These are phyloP conservation scores for Ataeniobius toweri DNA, from an alignment of 2,797 vertebrate genomes.

Conservation along the genomic window DNA sequence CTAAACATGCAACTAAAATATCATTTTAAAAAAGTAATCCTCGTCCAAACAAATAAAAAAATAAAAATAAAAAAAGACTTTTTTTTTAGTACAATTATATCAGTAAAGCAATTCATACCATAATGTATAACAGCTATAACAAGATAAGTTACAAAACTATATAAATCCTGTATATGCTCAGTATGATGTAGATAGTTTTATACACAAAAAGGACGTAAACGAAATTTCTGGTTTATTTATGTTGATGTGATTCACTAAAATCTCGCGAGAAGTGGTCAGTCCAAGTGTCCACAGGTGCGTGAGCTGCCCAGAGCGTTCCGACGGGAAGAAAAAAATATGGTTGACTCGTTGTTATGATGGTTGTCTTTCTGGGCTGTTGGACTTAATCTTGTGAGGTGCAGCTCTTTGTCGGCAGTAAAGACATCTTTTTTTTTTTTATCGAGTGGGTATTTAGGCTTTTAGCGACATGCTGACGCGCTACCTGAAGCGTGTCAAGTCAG, in stretches of 20 bases:
- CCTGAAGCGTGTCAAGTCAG: conserved; percentile 64
- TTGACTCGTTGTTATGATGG: background rate
- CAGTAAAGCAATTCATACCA: background rate
- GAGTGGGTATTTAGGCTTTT: background rate
- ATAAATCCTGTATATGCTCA: background rate
- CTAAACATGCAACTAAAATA: background rate
- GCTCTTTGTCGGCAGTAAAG: background rate
- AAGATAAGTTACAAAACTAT: background rate
- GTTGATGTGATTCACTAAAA: background rate
- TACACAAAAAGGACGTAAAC: background rate
- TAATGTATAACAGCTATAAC: background rate
- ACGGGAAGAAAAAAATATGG: background rate
- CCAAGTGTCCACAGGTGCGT: background rate
- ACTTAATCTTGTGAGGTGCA: background rate
- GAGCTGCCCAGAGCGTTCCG: background rate
- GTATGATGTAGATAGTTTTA: background rate
- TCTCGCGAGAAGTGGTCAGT: background rate
- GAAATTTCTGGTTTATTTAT: background rate
- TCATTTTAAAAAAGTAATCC: background rate
- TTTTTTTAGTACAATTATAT: background rate
- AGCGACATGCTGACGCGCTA: conserved; percentile 58
- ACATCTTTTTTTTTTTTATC: background rate
- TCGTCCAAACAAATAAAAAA: background rate
- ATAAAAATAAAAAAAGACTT: no score
- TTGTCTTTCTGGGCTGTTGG: no score